A percentile compares a stretch with the other conserved stretches of the same genome.
Evolutionary conservation across 2,888 invertebrate genomes (phyloP).

Genomic region (Pristionchus japonicus): DNA sequence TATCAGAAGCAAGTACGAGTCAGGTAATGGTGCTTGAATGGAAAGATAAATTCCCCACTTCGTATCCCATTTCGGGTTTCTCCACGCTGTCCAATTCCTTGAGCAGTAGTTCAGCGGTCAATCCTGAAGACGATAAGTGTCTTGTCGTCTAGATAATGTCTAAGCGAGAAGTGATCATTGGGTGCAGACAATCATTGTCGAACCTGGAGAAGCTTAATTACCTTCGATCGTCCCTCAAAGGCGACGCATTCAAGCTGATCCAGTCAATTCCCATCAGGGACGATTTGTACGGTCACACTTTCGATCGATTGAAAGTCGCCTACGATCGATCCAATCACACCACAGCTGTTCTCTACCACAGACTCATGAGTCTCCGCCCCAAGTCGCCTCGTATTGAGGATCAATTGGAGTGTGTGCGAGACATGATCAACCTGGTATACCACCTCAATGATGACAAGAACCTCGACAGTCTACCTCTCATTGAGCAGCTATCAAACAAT

Average conservation of each 20-base stretch:
- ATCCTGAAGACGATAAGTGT: too few species aligned
- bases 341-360: not conserved
- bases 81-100: too few species aligned
- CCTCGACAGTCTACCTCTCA: not conserved
- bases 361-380: not conserved
- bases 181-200: not conserved
- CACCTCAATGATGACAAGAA: not conserved
- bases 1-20: too few species aligned
- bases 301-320: not conserved
- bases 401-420: not conserved
- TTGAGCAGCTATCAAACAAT: not conserved
- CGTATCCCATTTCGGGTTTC: too few species aligned
- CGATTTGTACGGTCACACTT: not conserved
- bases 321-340: slow-evolving; percentile 16
- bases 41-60: too few species aligned
- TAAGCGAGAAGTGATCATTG: too few species aligned
- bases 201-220: not conserved
- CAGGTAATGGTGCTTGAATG: too few species aligned
- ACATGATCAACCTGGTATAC: not conserved
- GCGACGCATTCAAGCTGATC: not conserved
- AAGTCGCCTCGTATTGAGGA: not conserved
- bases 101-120: too few species aligned
- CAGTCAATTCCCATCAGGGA: too few species aligned
- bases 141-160: too few species aligned
- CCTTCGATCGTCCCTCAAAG: not conserved